Conservation (phyloP, 2,113 vertebrate genomes). For the Lasiurus borealis region DNA sequence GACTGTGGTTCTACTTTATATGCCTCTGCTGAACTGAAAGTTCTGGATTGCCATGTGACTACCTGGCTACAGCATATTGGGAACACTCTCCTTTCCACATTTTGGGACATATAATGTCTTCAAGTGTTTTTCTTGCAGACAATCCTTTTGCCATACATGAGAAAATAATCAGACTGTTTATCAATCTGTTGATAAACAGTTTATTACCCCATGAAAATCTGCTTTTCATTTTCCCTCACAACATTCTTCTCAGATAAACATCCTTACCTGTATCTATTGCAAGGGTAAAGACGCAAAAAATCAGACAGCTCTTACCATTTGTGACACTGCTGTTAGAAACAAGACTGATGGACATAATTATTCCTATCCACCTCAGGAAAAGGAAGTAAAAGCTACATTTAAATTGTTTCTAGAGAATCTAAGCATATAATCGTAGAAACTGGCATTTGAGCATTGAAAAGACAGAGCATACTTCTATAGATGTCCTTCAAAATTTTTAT, state of each 20-base stretch:
- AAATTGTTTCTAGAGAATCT: constrained; percentile 8
- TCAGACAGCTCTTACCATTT: constrained; percentile 63
- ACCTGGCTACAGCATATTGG: background rate
- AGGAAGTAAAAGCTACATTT: background rate
- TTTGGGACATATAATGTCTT: background rate
- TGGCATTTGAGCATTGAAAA: constrained; percentile 63
- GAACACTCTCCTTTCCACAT: background rate
- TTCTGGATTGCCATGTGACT: background rate
- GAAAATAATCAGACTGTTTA: background rate
- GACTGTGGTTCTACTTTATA: background rate
- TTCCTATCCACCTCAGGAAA: constrained; percentile 13
- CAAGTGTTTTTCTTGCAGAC: background rate
- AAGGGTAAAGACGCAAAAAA: background rate
- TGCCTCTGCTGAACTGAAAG: background rate
- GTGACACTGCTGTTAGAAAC: constrained; percentile 59
- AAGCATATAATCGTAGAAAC: constrained; percentile 8
- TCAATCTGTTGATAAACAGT: background rate
- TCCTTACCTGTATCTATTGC: background rate
- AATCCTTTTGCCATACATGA: background rate
- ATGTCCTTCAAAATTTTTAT: constrained; percentile 66
- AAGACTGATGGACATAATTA: background rate
- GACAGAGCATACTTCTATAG: constrained; percentile 27
- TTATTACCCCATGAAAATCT: background rate
- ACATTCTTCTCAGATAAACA: background rate
- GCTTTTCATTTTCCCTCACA: background rate